These are phyloP conservation scores for Henicopernis longicauda DNA, from an alignment of 2,113 vertebrate species.

Conservation along the genomic window DNA sequence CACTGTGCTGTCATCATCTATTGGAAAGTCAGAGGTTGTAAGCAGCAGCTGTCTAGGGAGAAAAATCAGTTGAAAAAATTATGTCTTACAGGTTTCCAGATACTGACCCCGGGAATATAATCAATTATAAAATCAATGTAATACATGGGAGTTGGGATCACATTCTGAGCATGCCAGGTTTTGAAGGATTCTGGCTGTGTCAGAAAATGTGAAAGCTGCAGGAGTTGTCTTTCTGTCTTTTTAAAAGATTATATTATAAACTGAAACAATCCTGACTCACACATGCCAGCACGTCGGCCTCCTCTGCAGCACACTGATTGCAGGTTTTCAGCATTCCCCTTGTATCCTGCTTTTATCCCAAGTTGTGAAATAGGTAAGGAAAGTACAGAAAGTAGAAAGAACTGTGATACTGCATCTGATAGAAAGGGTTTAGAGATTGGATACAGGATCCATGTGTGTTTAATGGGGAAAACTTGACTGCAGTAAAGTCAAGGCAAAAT, in stretches of 20 bases:
- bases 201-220: not conserved
- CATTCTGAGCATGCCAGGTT: constrained; percentile 4
- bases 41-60: constrained; percentile 49
- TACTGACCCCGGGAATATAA: constrained; percentile 47
- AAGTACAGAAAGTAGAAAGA: not conserved
- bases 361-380: not conserved
- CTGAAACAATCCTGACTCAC: not conserved
- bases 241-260: not conserved
- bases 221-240: not conserved
- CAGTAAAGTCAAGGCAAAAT: not conserved
- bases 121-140: constrained; percentile 65
- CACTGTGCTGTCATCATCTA: constrained; percentile 39
- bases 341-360: not conserved
- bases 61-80: constrained; percentile 63
- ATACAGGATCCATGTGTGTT: not conserved
- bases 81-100: constrained; percentile 53
- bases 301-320: not conserved
- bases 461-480: not conserved
- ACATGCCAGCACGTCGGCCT: not conserved
- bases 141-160: constrained; percentile 30
- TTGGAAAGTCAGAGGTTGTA: constrained; percentile 43
- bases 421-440: not conserved
- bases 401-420: not conserved
- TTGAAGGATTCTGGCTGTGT: constrained; percentile 26
- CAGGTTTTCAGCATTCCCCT: not conserved